Conservation (phyloP, 2,113 vertebrate genomes). For the Corythoichthys intestinalis region DNA sequence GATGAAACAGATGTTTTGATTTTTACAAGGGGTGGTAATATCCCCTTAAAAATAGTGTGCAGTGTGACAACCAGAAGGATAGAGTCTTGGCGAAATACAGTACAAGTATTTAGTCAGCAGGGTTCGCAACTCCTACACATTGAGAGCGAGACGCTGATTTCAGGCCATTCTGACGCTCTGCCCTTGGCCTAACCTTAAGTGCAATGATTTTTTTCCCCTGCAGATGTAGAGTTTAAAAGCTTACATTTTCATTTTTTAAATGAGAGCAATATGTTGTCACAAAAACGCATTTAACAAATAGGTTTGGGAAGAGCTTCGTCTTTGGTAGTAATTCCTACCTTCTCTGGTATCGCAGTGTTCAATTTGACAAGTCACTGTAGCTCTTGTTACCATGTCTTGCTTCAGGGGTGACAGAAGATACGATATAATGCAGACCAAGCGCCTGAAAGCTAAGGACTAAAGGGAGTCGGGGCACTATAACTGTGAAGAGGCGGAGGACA, state of each 20-base stretch:
- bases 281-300: background rate
- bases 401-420: conserved; percentile 23
- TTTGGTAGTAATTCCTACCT: background rate
- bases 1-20: background rate
- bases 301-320: background rate
- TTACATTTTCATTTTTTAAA: no score
- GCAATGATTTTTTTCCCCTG: background rate
- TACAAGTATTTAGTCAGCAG: no score
- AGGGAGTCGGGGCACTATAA: conserved; percentile 24
- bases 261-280: background rate
- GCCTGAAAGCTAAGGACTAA: conserved; percentile 12
- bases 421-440: conserved; percentile 39
- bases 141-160: no score
- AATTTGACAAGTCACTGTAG: conserved; percentile 12
- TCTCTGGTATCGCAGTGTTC: background rate
- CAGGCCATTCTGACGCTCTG: no score
- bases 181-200: background rate
- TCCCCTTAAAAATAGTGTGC: background rate
- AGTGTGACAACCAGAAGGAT: background rate
- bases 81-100: no score
- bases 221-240: no score
- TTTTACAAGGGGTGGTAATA: background rate
- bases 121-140: no score
- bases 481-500: conserved; percentile 16
- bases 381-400: conserved; percentile 39